Evolutionary conservation across 2,888 invertebrate species (phyloP).

Genomic region (Eurytoma californica): DNA sequence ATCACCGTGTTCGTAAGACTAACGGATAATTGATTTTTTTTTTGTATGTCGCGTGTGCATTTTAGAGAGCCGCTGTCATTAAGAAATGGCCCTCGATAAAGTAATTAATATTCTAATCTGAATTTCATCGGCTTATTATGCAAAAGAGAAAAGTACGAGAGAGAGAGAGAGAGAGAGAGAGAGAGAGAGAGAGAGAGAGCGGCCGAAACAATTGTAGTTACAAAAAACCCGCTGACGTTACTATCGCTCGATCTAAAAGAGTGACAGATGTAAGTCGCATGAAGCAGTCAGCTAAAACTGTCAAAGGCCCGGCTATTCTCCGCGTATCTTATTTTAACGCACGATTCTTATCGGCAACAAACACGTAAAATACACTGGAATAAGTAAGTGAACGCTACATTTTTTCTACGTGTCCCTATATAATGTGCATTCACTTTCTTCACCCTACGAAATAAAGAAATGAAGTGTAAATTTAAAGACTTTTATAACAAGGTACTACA

Average conservation of each 20-base stretch:
- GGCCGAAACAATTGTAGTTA: background rate
- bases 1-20: too few relatives aligned
- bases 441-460: background rate
- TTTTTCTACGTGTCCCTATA: background rate
- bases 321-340: slow-evolving; percentile 25
- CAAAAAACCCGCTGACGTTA: background rate
- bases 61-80: slow-evolving; percentile 1
- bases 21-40: too few relatives aligned
- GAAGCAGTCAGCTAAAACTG: slow-evolving; percentile 16
- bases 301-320: slow-evolving; percentile 17
- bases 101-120: slow-evolving; percentile 15
- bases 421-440: background rate
- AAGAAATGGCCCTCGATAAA: background rate
- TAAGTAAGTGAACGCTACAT: background rate
- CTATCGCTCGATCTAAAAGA: slow-evolving; percentile 31
- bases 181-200: background rate
- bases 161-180: background rate
- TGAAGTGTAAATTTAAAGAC: background rate
- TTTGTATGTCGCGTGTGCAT: background rate
- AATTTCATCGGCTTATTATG: slow-evolving; percentile 26
- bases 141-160: background rate
- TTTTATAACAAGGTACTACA: too few relatives aligned
- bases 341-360: slow-evolving; percentile 30
- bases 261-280: slow-evolving; percentile 39
- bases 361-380: background rate